phyloP scores from a whole-genome alignment of 2,113 vertebrate species.

The Myrmecobius fasciatus region DNA sequence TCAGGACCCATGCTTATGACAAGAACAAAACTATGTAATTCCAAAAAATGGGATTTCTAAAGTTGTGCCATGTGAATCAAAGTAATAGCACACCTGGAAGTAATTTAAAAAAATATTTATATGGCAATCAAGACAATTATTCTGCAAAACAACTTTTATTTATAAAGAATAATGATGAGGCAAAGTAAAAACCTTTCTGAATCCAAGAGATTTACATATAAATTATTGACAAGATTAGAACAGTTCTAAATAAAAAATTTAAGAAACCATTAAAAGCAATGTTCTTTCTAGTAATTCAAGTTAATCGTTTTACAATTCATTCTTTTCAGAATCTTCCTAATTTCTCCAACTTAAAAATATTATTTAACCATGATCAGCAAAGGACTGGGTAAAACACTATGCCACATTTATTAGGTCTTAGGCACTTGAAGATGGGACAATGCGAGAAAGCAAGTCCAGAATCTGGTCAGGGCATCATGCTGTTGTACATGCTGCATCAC shows the following conservation, averaged over 20 bases:
- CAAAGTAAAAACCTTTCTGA: not conserved
- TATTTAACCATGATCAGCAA: not conserved
- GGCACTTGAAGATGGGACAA: slow-evolving; percentile 31
- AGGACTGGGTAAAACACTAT: slow-evolving; percentile 33
- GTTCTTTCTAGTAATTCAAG: not conserved
- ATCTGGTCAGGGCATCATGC: not conserved
- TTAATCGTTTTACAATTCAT: slow-evolving; percentile 21
- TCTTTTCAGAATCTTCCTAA: slow-evolving; percentile 15
- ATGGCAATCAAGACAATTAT: not conserved
- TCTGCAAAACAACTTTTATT: slow-evolving; percentile 62
- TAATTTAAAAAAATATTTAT: not conserved
- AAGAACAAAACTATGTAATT: not conserved
- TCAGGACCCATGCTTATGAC: not conserved
- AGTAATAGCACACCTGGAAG: not conserved
- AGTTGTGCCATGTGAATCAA: not conserved
- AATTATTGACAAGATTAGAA: slow-evolving; percentile 30
- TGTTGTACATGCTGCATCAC: not conserved
- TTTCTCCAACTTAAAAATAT: not conserved
- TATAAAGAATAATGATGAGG: slow-evolving; percentile 41
- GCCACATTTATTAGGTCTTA: slow-evolving; percentile 20
- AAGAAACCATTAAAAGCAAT: slow-evolving; percentile 26
- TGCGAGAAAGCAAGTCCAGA: not conserved
- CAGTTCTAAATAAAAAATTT: slow-evolving; percentile 28
- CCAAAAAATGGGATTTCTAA: not conserved
- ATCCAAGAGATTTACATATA: slow-evolving; percentile 49